Evolutionary conservation across 2,797 vertebrate genomes (phyloP).

Genomic region (Eulemur coronatus): DNA sequence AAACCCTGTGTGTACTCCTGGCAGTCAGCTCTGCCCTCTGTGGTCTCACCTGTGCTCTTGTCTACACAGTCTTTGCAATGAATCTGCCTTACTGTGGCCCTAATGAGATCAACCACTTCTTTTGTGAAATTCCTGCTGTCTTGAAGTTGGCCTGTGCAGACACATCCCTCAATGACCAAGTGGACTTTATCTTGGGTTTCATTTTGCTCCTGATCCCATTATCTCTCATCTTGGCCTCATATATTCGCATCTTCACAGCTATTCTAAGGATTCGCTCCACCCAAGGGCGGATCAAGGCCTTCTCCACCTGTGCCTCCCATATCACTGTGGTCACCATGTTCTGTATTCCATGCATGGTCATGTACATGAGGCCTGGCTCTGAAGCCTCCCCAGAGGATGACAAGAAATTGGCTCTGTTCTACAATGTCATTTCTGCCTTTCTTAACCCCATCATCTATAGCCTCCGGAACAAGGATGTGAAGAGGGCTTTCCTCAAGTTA

Average conservation of each 20-base stretch:
- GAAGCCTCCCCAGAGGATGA: constrained; percentile 62
- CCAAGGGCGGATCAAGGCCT: constrained; percentile 49
- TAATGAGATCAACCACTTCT: constrained; percentile 73
- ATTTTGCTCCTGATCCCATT: constrained; percentile 66
- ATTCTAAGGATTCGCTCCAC: constrained; percentile 61
- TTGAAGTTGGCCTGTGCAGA: constrained; percentile 75
- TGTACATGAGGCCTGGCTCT: constrained; percentile 74
- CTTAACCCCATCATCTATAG: constrained; percentile 73
- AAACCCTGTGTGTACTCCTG: constrained; percentile 54
- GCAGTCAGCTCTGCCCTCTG: constrained; percentile 58
- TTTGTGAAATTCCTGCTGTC: constrained; percentile 74
- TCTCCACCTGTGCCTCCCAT: constrained; percentile 71
- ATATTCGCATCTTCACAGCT: constrained; percentile 44
- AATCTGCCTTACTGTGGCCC: constrained; percentile 68
- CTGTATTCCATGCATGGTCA: constrained; percentile 67
- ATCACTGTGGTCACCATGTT: constrained; percentile 74
- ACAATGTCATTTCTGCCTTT: constrained; percentile 69
- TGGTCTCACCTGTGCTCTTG: constrained; percentile 66
- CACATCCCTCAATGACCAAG: constrained; percentile 65
- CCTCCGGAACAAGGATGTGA: constrained; percentile 72
- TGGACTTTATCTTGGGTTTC: constrained; percentile 68
- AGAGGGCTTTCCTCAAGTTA: constrained; percentile 68
- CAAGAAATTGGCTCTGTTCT: constrained; percentile 72
- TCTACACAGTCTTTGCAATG: constrained; percentile 74
- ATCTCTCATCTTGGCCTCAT: constrained; percentile 68